Base-by-base conservation (phyloP, 2,797 vertebrate genomes). In the Cynodonichthys magdalenae region DNA sequence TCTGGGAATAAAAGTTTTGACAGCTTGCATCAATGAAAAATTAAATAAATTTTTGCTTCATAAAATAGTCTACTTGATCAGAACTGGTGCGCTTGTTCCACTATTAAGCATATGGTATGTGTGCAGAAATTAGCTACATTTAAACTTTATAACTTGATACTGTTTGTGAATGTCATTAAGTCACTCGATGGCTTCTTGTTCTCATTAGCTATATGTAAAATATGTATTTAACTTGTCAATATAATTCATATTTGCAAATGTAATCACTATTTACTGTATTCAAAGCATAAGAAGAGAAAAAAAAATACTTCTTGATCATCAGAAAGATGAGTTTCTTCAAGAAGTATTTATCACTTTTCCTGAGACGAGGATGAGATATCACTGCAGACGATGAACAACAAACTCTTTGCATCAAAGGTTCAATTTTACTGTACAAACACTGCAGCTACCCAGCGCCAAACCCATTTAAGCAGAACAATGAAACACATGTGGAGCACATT, bases 221-320 rank as follows among this genome's bases (percentile, higher is more conserved):
- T 27, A 17, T 82, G 67, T 87, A 86, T 90, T 82, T 87, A 82
- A 73, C 80, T 44, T 69, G 83, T 69, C 58, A 58, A 86, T 20
- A 36, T 83, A 79, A 74, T 77, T 76, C 71, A 59, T 83, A 76
- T 77, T 87, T 75, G 89, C 79, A 80, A 59, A 54, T 83, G 52
- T 83, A 81, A 82, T 79, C 69, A 88, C 79, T 80, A 81, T 89
- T 88, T 89, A 90, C 90, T 92, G 90, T 92, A 92, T 72, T 84
- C 66, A 66, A 74, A 80, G 57, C 71, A 68, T 82, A 79, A 74
- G 66, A 83, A 83, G 51, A 74, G 67, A 85, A 77, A 64, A 77
- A 64, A 75, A 49, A 68, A 59, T 60, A 62, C 39, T 63, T 57
- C 63, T 44, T 61, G 64, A 71, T 66, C 11, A 17, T 24, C 17